phyloP scores from a whole-genome alignment of 1,140 invertebrate species.

The Lordiphosa collinella region DNA sequence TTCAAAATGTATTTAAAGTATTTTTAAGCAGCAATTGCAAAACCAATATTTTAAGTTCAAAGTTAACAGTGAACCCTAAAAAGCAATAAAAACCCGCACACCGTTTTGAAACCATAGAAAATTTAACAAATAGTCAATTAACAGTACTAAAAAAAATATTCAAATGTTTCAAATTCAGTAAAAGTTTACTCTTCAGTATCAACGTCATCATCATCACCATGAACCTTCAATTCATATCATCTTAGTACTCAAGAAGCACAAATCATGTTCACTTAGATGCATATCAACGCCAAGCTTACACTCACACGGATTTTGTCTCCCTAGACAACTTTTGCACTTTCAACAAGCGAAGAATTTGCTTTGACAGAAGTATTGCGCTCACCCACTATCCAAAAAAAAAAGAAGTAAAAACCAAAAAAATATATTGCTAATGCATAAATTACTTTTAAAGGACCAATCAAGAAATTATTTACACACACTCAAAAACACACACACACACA shows the following conservation, averaged over 20 bases:
- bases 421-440: neutral
- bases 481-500: conserved; percentile 25
- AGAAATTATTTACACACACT: conserved; percentile 20
- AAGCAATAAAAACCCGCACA: too few relatives aligned
- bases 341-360: neutral
- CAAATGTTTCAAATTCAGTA: too few relatives aligned
- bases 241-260: conserved; percentile 23
- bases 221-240: conserved; percentile 52
- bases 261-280: conserved; percentile 13
- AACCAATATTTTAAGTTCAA: too few relatives aligned
- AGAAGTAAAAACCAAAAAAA: neutral
- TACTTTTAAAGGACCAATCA: conserved; percentile 61
- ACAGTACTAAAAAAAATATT: too few relatives aligned
- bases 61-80: too few relatives aligned
- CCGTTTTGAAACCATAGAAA: too few relatives aligned
- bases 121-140: too few relatives aligned
- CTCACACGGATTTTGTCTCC: conserved; percentile 16
- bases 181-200: conserved; percentile 18
- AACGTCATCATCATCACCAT: neutral
- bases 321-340: conserved; percentile 24
- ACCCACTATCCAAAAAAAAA: neutral
- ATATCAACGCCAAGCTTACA: conserved; percentile 26
- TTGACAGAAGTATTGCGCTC: too few relatives aligned
- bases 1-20: too few relatives aligned
- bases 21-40: too few relatives aligned